Conservation (phyloP, 2,888 invertebrate species). For the Luperina testacea region DNA sequence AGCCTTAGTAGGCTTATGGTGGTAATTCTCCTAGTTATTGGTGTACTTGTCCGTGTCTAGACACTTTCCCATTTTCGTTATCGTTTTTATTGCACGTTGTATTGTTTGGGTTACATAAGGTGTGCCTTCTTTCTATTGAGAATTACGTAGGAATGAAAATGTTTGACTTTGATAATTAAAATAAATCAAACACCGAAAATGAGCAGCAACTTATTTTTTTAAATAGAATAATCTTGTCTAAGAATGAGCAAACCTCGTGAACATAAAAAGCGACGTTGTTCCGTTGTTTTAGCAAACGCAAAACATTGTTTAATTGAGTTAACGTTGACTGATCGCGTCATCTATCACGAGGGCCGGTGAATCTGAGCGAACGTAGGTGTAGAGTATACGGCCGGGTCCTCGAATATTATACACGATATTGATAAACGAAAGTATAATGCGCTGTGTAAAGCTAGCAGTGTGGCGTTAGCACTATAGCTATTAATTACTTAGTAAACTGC, state of each 20-base stretch:
- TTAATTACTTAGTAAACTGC: background rate
- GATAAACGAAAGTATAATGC: background rate
- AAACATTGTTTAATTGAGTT: constrained; percentile 59
- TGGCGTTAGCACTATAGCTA: background rate
- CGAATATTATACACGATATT: background rate
- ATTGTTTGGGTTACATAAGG: background rate
- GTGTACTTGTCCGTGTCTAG: constrained; percentile 11
- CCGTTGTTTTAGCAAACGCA: constrained; percentile 27
- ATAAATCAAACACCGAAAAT: background rate
- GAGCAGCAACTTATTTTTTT: background rate
- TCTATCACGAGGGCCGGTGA: constrained; percentile 40
- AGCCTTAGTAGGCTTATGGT: constrained; percentile 16
- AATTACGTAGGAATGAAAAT: background rate
- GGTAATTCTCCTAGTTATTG: constrained; percentile 29
- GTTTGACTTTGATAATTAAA: too few relatives aligned
- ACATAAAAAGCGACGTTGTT: constrained; percentile 13
- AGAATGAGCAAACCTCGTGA: background rate
- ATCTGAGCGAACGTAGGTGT: constrained; percentile 11
- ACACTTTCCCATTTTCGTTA: constrained; percentile 10
- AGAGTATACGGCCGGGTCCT: background rate
- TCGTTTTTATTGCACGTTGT: constrained; percentile 2
- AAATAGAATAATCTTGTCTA: background rate
- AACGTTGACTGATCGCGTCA: constrained; percentile 85
- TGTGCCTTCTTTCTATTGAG: background rate
- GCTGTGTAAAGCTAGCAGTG: background rate